Conservation (phyloP, 2,113 vertebrate genomes). For the Myodes glareolus region DNA sequence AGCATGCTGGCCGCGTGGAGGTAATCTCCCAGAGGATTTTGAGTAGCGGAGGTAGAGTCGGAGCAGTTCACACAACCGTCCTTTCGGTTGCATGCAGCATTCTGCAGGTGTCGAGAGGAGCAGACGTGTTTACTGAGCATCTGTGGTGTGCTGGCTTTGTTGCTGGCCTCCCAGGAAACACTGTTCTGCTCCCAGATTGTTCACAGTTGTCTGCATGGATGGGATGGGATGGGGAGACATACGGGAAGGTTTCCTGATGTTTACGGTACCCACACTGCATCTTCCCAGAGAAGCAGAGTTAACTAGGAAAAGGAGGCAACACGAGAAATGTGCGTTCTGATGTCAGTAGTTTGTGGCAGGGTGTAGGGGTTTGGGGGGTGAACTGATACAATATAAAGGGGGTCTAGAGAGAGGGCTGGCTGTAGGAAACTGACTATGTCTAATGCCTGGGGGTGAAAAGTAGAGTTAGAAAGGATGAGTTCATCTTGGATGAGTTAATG, state of each 20-base stretch:
- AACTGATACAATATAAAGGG: neutral
- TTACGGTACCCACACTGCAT: neutral
- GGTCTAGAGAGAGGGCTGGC: neutral
- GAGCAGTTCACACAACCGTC: neutral
- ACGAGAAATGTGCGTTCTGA: accelerated
- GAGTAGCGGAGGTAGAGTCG: neutral
- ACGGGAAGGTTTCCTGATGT: neutral
- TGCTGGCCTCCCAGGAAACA: neutral
- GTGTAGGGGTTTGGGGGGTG: too few relatives aligned
- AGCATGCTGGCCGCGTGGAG: neutral
- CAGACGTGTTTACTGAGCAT: neutral
- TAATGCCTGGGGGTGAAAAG: neutral
- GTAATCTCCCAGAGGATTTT: neutral
- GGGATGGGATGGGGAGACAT: too few relatives aligned
- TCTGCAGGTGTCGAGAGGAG: neutral
- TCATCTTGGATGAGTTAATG: neutral
- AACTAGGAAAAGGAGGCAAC: neutral
- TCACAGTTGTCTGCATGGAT: too few relatives aligned
- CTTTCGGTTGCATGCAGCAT: neutral
- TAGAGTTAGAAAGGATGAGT: neutral
- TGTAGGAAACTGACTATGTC: too few relatives aligned
- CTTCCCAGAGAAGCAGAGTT: neutral
- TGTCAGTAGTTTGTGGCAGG: neutral
- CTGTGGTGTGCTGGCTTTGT: neutral
- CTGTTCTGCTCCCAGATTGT: neutral